A percentile compares a stretch with the other conserved stretches of the same genome.
Evolutionary conservation across 2,888 invertebrate genomes (phyloP).

Genomic region (Macrostomum cliftonense): DNA sequence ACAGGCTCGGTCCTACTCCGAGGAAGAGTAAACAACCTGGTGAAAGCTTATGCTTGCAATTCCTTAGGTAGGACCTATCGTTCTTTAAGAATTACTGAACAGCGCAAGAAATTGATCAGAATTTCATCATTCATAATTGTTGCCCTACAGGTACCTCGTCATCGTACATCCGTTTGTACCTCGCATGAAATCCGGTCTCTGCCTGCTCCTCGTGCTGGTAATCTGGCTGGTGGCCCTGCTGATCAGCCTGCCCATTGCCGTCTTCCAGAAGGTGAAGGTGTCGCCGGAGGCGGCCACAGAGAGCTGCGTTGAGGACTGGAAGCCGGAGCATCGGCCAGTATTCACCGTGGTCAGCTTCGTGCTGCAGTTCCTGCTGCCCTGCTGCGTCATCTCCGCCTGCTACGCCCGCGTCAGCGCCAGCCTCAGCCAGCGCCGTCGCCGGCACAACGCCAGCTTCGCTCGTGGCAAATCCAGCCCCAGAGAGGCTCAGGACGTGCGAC

Average conservation of each 20-base stretch:
- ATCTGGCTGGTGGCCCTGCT: slow-evolving; percentile 76
- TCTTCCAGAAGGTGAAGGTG: slow-evolving; percentile 42
- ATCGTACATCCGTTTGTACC: slow-evolving; percentile 85
- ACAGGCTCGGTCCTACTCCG: no score
- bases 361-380: slow-evolving; percentile 80
- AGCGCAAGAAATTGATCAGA: no score
- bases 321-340: slow-evolving; percentile 47
- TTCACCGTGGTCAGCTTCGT: slow-evolving; percentile 71
- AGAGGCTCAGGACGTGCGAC: slow-evolving; percentile 68
- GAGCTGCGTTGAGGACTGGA: slow-evolving; percentile 53
- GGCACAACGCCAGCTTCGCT: no score
- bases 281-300: slow-evolving; percentile 12
- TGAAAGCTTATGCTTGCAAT: no score
- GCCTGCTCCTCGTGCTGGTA: slow-evolving; percentile 60
- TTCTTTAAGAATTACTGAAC: no score
- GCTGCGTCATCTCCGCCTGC: slow-evolving; percentile 75
- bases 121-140: no score
- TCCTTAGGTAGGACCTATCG: no score
- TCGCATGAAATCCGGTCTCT: slow-evolving; percentile 68
- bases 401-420: slow-evolving; percentile 63
- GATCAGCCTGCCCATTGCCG: slow-evolving; percentile 72
- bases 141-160: slow-evolving; percentile 57
- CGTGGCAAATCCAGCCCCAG: no score
- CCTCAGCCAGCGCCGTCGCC: no score
- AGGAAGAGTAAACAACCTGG: no score